Evolutionary conservation across 2,888 invertebrate genomes (phyloP).

Genomic region (Hirtodrosophila confusa): DNA sequence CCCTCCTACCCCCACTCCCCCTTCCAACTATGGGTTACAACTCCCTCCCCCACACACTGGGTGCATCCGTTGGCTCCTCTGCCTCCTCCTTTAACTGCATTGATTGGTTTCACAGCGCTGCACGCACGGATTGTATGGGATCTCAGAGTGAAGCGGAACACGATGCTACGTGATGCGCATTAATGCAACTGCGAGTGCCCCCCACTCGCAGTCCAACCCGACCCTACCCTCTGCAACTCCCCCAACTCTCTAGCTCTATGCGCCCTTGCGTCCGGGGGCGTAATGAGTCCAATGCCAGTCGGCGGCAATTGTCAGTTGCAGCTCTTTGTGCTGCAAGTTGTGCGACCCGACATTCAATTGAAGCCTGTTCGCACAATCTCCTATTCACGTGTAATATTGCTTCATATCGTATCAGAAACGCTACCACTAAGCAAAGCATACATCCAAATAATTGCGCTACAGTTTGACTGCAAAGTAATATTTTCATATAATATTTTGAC

Average conservation of each 20-base stretch:
- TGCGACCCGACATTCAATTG: slow-evolving; percentile 33
- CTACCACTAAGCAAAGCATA: no score
- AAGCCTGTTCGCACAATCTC: neutral
- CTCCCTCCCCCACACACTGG: no score
- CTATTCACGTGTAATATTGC: no score
- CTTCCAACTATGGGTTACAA: neutral
- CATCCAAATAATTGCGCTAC: no score
- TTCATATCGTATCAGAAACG: no score
- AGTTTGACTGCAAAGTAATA: no score
- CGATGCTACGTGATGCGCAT: slow-evolving; percentile 68
- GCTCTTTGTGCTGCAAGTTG: slow-evolving; percentile 36
- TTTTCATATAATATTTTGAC: no score
- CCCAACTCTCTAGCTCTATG: slow-evolving; percentile 8
- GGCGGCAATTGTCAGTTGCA: slow-evolving; percentile 21
- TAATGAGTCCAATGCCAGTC: slow-evolving; percentile 70
- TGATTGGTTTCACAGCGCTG: slow-evolving; percentile 54
- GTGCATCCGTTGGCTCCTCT: slow-evolving; percentile 6
- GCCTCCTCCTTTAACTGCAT: slow-evolving; percentile 29
- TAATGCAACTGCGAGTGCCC: slow-evolving; percentile 45
- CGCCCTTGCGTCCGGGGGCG: slow-evolving; percentile 40
- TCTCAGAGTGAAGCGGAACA: slow-evolving; percentile 28
- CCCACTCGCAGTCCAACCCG: no score
- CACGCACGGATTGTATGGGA: slow-evolving; percentile 37
- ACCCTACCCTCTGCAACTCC: neutral
- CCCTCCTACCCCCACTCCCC: slow-evolving; percentile 25